Evolutionary conservation across 1,140 invertebrate genomes (phyloP), one percentile per base, ranked within the genome.

Genomic region (Agraylea sexmaculata): DNA sequence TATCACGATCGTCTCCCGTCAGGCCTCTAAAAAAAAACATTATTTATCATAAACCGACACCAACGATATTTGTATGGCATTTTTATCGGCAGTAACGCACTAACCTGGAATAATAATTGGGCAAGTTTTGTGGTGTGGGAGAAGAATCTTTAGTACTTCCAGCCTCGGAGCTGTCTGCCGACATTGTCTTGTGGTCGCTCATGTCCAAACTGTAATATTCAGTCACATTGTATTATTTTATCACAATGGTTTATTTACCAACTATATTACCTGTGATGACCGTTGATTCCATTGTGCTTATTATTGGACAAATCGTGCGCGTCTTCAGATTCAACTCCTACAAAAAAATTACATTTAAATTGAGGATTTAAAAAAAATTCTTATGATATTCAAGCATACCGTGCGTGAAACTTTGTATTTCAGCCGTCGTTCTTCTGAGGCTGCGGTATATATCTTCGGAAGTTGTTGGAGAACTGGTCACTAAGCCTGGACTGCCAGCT

Each of bases 381-480:
- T n/a, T n/a, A n/a, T n/a, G n/a, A n/a, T n/a, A n/a, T n/a, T n/a
- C n/a, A n/a, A n/a, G n/a, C n/a, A n/a, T n/a, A n/a, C n/a, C n/a
- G n/a, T n/a, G 82, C 53, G 78, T 83, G 50, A 87, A 87, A 63
- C 83, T 88, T 53, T 89, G 84, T 58, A 96, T 95, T 68, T 95
- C 90, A 13, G 86, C 87, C 2, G 90, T 89, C 27, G 90, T 94
- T 55, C 83, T 81, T 41, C 85, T 72, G 37, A 95, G 75, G 41
- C 85, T 88, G 56, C 81, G 81, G 54, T 82, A 80, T 29, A 93
- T 80, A 58, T 94, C 89, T 57, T 92, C 87, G 12, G 84, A 77
- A 0, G 54, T 49, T 2, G 53, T 47, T 34, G 54, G 57, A 4
- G 54, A 51, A 18, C 40, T 39, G 30, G 21, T 42, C 2, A 30